These are phyloP conservation scores for Oryzias melastigma DNA, from an alignment of 2,113 vertebrate species.

Conservation along the genomic window DNA sequence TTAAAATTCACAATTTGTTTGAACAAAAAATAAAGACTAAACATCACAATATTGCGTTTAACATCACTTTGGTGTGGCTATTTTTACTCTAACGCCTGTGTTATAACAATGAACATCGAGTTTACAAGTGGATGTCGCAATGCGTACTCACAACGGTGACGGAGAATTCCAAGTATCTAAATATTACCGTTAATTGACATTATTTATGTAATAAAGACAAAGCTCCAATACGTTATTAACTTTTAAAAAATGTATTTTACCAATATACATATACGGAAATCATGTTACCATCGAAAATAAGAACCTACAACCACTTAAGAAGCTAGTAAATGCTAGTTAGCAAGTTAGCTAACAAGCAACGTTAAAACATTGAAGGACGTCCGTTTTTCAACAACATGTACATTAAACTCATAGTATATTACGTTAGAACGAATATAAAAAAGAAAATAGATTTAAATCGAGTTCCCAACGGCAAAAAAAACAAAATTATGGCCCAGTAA, in stretches of 20 bases:
- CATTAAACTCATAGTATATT: accelerated
- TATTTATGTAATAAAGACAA: background rate
- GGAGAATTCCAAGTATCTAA: too few species aligned
- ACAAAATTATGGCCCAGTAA: constrained; percentile 1
- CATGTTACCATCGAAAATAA: background rate
- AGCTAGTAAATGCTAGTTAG: constrained; percentile 5
- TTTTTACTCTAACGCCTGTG: background rate
- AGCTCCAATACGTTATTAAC: too few species aligned
- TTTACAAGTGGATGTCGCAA: constrained; percentile 42
- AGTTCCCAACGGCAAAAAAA: background rate
- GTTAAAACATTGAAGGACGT: background rate
- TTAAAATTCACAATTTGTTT: too few species aligned
- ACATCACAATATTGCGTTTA: too few species aligned
- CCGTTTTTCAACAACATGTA: background rate
- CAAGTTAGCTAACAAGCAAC: background rate
- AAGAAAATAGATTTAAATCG: background rate
- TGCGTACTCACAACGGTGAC: constrained; percentile 35
- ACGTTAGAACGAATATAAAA: background rate
- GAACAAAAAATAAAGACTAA: too few species aligned
- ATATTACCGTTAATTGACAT: background rate
- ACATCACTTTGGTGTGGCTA: too few species aligned
- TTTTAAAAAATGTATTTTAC: too few species aligned
- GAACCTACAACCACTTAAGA: background rate
- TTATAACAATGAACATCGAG: background rate
- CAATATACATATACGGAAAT: background rate